Conservation (phyloP, 2,113 vertebrate species). For the Vidua chalybeata region DNA sequence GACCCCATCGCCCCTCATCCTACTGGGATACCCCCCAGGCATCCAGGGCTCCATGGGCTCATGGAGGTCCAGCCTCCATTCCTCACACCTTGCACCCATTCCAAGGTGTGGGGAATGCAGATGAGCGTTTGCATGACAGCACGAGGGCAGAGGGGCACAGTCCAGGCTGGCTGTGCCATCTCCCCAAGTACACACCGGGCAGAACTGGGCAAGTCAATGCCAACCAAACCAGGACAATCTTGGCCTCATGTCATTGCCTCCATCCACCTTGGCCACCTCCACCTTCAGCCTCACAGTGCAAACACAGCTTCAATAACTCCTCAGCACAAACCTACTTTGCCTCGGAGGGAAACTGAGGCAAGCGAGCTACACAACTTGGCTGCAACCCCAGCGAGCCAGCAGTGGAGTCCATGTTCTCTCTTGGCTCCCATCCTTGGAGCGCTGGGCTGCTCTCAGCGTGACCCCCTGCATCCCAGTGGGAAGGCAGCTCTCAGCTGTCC, state of each 20-base stretch:
- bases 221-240: not conserved
- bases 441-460: not conserved
- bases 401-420: rapidly evolving
- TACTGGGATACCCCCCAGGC: rapidly evolving
- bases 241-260: not conserved
- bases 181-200: rapidly evolving
- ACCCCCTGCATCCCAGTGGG: rapidly evolving
- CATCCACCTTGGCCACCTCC: not conserved
- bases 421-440: not conserved
- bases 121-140: not conserved
- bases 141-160: not conserved
- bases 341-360: not conserved
- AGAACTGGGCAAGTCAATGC: not conserved
- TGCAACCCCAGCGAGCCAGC: rapidly evolving
- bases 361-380: rapidly evolving
- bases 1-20: not conserved
- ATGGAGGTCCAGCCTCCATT: not conserved
- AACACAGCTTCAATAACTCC: not conserved
- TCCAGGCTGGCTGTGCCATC: not conserved
- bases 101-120: not conserved
- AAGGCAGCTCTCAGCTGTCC: not conserved
- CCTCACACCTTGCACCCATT: not conserved
- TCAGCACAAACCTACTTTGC: rapidly evolving
- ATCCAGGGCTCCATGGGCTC: rapidly evolving
- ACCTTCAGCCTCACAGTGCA: rapidly evolving